A percentile compares a stretch with the other conserved stretches of the same genome.
These are phyloP conservation scores for Pandemis cinnamomeana DNA, from an alignment of 2,888 invertebrate species.

Conservation along the genomic window DNA sequence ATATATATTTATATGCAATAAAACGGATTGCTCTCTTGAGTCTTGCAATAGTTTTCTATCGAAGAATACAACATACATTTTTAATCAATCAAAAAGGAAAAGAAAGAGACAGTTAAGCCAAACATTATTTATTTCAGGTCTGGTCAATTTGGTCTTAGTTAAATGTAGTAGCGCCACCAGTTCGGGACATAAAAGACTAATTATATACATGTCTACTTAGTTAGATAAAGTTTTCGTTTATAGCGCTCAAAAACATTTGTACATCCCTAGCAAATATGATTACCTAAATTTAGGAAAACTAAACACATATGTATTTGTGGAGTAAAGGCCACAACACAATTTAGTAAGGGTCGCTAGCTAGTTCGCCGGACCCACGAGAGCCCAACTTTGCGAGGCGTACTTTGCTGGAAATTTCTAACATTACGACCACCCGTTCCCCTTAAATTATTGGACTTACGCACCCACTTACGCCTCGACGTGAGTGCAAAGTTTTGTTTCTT, in stretches of 20 bases:
- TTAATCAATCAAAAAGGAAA: too few species aligned
- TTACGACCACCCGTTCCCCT: slow-evolving; percentile 76
- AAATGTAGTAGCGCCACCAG: too few species aligned
- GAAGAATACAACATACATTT: too few species aligned
- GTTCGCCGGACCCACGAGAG: slow-evolving; percentile 66
- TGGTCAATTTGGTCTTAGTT: too few species aligned
- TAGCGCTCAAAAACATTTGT: neutral
- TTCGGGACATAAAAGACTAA: too few species aligned
- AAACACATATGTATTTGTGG: slow-evolving; percentile 32
- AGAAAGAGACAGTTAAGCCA: too few species aligned
- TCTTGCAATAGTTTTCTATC: too few species aligned
- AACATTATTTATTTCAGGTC: too few species aligned
- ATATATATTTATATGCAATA: too few species aligned
- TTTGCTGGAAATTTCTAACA: slow-evolving; percentile 71
- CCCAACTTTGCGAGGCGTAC: slow-evolving; percentile 66
- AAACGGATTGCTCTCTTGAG: too few species aligned
- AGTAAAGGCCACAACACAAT: slow-evolving; percentile 49
- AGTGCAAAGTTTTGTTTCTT: slow-evolving; percentile 78
- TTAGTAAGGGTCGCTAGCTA: slow-evolving; percentile 58
- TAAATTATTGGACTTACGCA: slow-evolving; percentile 79
- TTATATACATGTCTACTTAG: too few species aligned
- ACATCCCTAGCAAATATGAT: slow-evolving; percentile 23
- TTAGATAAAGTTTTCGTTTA: too few species aligned
- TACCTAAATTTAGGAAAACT: slow-evolving; percentile 17
- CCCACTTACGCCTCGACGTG: slow-evolving; percentile 72